phyloP scores from a whole-genome alignment of 2,888 invertebrate species.

The Pseudoips prasinana region DNA sequence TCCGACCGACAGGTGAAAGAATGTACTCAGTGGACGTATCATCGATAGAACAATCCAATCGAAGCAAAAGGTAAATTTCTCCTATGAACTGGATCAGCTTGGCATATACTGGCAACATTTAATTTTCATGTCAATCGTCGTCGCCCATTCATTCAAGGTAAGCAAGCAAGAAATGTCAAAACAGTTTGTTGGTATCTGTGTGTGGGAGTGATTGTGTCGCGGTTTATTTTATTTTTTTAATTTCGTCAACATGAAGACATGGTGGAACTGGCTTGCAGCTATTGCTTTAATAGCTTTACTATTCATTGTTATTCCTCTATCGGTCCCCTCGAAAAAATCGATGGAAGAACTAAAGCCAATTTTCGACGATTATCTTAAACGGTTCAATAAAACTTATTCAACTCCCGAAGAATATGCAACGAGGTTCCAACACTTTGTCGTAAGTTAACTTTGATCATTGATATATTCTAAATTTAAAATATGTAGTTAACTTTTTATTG shows the following conservation, averaged over 20 bases:
- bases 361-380: conserved; percentile 74
- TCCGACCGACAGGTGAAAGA: too few species aligned
- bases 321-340: conserved; percentile 38
- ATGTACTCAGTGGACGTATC: too few species aligned
- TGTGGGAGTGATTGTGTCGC: conserved; percentile 13
- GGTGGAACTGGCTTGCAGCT: conserved; percentile 67
- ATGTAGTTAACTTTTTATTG: too few species aligned
- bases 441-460: conserved; percentile 43
- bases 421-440: conserved; percentile 79
- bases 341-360: conserved; percentile 51
- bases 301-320: conserved; percentile 62
- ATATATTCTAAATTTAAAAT: background rate
- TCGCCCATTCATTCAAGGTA: too few species aligned
- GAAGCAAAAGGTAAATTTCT: too few species aligned
- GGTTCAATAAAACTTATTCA: conserved; percentile 81
- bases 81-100: too few species aligned
- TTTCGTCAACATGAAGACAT: conserved; percentile 57
- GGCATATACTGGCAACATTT: too few species aligned
- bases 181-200: conserved; percentile 12
- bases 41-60: too few species aligned
- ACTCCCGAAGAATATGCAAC: conserved; percentile 70
- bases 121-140: too few species aligned
- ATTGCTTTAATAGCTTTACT: conserved; percentile 57
- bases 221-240: conserved; percentile 11
- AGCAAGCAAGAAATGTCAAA: too few species aligned